Evolutionary conservation across 30 jellyfish, hydroid and myxozoan genomes (phyloP).

Genomic region (Aurelia sp.): DNA sequence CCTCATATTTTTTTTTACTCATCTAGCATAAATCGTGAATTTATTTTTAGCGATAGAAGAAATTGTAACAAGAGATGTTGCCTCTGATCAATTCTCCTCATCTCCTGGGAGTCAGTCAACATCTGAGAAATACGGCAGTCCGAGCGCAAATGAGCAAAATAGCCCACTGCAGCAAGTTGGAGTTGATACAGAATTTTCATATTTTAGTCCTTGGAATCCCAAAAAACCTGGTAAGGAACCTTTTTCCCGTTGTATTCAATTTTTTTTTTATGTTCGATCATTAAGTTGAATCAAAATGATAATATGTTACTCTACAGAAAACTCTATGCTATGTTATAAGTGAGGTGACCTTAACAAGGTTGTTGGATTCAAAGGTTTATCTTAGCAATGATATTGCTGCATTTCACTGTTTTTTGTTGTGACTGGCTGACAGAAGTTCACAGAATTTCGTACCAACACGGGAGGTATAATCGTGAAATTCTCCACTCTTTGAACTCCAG

Average conservation of each 20-base stretch:
- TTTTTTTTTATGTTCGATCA: neutral
- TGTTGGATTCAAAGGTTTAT: no score
- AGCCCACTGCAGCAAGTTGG: slow-evolving; percentile 69
- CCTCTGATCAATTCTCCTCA: slow-evolving; percentile 35
- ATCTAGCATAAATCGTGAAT: neutral
- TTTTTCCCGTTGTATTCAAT: neutral
- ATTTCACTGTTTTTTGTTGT: no score
- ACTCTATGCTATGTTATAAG: no score
- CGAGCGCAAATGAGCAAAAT: slow-evolving; percentile 31
- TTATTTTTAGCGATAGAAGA: slow-evolving; percentile 34
- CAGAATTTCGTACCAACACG: no score
- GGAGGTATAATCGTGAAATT: no score
- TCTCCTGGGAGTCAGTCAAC: slow-evolving; percentile 52
- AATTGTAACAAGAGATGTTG: neutral
- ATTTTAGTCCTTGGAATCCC: slow-evolving; percentile 84
- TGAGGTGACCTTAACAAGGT: no score
- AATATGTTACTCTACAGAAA: no score
- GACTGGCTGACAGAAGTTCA: no score
- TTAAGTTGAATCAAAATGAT: neutral
- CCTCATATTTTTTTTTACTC: neutral
- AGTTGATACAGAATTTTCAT: slow-evolving; percentile 71
- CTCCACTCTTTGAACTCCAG: no score
- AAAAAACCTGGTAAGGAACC: slow-evolving; percentile 35
- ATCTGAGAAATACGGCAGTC: slow-evolving; percentile 39
- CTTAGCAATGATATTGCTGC: no score